Evolutionary conservation across 1,140 invertebrate species (phyloP).

Genomic region (Brachionus manjavacas): DNA sequence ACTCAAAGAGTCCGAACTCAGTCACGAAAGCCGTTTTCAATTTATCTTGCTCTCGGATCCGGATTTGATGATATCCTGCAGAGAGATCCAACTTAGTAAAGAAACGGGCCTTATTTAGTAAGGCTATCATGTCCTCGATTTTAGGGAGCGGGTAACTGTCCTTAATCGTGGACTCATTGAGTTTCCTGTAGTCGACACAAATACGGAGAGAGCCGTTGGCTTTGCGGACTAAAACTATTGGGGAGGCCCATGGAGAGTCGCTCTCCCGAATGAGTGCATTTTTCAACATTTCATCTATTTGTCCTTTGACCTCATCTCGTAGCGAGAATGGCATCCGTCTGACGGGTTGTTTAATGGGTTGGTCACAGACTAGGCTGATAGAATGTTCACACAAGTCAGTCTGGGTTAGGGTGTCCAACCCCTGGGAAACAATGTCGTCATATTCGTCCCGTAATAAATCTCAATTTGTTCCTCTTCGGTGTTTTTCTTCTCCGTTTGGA

Average conservation of each 20-base stretch:
- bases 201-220: not conserved
- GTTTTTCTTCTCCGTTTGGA: too few relatives aligned
- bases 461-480: too few relatives aligned
- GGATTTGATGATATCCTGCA: conserved; percentile 45
- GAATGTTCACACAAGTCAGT: not conserved
- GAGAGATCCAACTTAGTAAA: conserved; percentile 45
- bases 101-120: not conserved
- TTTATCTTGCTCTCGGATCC: conserved; percentile 36
- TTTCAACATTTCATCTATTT: too few relatives aligned
- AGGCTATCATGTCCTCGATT: too few relatives aligned
- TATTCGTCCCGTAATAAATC: too few relatives aligned
- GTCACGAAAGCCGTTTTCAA: conserved; percentile 41
- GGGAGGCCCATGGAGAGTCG: not conserved
- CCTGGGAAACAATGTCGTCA: not conserved
- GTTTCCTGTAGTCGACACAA: not conserved
- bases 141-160: not conserved
- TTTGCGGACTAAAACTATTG: not conserved
- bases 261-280: not conserved
- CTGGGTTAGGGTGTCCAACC: not conserved
- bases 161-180: not conserved
- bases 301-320: not conserved
- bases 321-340: not conserved
- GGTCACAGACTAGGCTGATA: not conserved
- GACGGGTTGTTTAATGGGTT: not conserved
- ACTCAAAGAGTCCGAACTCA: conserved; percentile 49